Percentiles rank a stretch among this genome's conserved stretches.
Evolutionary conservation across 2,888 invertebrate species (phyloP).

Genomic region (Parnassius orleans): DNA sequence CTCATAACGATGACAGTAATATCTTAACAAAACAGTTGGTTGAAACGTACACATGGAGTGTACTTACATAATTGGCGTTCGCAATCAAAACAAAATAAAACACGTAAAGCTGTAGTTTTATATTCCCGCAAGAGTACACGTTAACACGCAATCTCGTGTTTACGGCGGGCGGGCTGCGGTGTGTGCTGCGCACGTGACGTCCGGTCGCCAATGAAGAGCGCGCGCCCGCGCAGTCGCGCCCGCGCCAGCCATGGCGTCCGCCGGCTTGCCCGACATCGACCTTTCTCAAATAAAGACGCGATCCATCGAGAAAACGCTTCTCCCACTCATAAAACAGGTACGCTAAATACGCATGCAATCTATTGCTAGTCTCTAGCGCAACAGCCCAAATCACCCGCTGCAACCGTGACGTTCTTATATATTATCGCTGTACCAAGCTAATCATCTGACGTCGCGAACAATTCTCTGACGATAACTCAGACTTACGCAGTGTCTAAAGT

Average conservation of each 20-base stretch:
- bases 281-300: constrained; percentile 93
- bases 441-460: constrained; percentile 60
- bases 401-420: constrained; percentile 31
- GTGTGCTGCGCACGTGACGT: constrained; percentile 37
- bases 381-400: constrained; percentile 29
- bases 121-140: constrained; percentile 57
- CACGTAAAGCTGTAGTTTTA: constrained; percentile 61
- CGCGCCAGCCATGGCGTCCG: constrained; percentile 82
- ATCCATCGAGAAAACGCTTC: constrained; percentile 96
- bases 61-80: constrained; percentile 47
- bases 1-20: constrained; percentile 11
- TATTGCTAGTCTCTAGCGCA: constrained; percentile 30
- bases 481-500: constrained; percentile 62
- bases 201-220: constrained; percentile 49
- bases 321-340: constrained; percentile 97
- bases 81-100: constrained; percentile 63
- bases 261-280: constrained; percentile 80
- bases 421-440: constrained; percentile 32
- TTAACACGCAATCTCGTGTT: constrained; percentile 49
- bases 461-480: constrained; percentile 52
- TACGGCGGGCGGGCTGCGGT: constrained; percentile 36
- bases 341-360: constrained; percentile 48
- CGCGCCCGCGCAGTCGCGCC: constrained; percentile 59
- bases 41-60: constrained; percentile 35
- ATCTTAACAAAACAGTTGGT: constrained; percentile 27